A percentile compares a stretch with the other conserved stretches of the same genome.
Conservation (phyloP, 2,113 vertebrate genomes). For the Fregata magnificens region DNA sequence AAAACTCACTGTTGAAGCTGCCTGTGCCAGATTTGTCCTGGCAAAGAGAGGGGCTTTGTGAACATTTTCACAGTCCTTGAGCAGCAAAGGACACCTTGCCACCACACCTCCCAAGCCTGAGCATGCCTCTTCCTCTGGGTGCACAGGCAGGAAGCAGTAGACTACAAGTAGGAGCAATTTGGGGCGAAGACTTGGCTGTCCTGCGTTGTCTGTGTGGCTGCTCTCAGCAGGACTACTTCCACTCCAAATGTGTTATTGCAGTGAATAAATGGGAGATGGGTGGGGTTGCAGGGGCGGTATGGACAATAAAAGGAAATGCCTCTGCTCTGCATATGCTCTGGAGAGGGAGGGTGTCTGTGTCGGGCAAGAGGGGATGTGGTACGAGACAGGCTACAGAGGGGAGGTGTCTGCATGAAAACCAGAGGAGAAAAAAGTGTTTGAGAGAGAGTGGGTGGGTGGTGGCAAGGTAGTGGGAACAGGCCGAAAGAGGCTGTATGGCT, state of each 20-base stretch:
- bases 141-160: not conserved
- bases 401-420: not conserved
- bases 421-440: not conserved
- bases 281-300: not conserved
- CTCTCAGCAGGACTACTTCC: not conserved
- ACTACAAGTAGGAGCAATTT: not conserved
- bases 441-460: not conserved
- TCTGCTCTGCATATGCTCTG: not conserved
- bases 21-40: not conserved
- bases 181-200: not conserved
- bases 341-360: not conserved
- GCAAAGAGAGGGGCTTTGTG: not conserved
- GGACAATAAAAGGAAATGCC: conserved; percentile 55
- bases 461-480: not conserved
- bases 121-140: not conserved
- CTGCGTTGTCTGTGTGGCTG: not conserved
- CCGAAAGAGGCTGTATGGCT: not conserved
- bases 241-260: not conserved
- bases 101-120: not conserved
- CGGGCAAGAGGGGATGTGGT: not conserved
- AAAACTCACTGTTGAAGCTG: not conserved
- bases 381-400: not conserved
- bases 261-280: not conserved
- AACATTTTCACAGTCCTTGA: not conserved
- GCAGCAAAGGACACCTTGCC: not conserved